Conservation (phyloP, 2,113 vertebrate species). For the Nettapus auritus region DNA sequence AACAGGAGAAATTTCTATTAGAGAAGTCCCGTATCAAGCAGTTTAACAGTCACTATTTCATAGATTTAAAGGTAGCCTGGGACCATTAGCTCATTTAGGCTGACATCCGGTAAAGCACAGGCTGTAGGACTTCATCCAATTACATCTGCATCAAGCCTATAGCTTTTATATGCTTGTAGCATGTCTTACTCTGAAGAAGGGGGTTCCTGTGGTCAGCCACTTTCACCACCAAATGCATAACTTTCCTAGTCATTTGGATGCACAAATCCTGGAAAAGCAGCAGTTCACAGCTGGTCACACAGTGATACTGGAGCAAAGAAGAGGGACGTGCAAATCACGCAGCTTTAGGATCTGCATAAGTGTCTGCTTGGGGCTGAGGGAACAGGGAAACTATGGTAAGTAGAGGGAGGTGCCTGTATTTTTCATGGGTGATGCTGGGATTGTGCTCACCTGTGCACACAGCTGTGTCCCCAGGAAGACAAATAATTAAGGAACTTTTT, state of each 20-base stretch:
- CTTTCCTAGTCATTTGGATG: not conserved
- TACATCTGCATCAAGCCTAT: not conserved
- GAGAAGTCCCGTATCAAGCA: not conserved
- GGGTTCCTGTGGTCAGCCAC: not conserved
- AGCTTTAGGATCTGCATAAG: not conserved
- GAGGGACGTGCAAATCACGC: not conserved
- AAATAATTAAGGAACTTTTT: not conserved
- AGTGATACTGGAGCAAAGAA: not conserved
- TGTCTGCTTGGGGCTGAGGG: not conserved
- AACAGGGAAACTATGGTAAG: not conserved
- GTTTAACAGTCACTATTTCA: not conserved
- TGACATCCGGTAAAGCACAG: not conserved
- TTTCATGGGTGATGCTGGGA: not conserved
- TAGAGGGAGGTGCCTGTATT: not conserved
- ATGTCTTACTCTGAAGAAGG: not conserved
- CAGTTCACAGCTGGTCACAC: not conserved
- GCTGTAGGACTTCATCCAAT: not conserved
- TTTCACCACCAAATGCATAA: not conserved
- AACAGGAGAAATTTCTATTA: not conserved
- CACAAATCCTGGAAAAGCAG: not conserved
- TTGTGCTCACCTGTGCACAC: not conserved
- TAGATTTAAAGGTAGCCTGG: not conserved
- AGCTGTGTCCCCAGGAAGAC: not conserved
- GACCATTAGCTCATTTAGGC: constrained; percentile 20
- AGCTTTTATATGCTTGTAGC: not conserved